Conservation (phyloP, 2,888 invertebrate genomes). For the Mycalesis mineus region DNA sequence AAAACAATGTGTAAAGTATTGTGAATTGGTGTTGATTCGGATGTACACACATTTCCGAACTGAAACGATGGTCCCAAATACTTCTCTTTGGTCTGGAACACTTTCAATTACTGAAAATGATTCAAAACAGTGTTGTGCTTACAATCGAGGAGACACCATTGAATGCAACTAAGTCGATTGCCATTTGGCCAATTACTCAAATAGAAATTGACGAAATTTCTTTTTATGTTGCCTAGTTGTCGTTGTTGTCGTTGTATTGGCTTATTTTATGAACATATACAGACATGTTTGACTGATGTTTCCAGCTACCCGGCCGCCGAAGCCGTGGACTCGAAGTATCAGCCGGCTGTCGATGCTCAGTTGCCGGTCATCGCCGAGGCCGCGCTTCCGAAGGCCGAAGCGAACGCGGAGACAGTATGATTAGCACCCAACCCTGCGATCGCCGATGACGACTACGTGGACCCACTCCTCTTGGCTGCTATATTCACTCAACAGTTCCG, state of each 20-base stretch:
- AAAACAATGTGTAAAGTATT: too few species aligned
- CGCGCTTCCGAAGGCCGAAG: constrained; percentile 41
- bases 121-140: too few species aligned
- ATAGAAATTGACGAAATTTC: too few species aligned
- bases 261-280: neutral
- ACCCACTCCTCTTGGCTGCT: constrained; percentile 41
- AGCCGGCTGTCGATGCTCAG: constrained; percentile 22
- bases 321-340: constrained; percentile 31
- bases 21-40: too few species aligned
- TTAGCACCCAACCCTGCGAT: constrained; percentile 32
- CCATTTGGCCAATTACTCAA: too few species aligned
- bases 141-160: too few species aligned
- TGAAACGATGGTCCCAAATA: too few species aligned
- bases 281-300: constrained; percentile 26
- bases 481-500: constrained; percentile 41
- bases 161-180: too few species aligned
- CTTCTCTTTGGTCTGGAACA: too few species aligned
- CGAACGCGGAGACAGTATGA: constrained; percentile 51
- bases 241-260: neutral
- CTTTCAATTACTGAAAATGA: too few species aligned
- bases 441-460: constrained; percentile 32
- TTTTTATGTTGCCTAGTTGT: neutral
- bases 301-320: constrained; percentile 44
- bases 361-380: constrained; percentile 36
- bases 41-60: too few species aligned